These are phyloP conservation scores for Dipodomys ordii DNA, from an alignment of 2,113 vertebrate species.

Conservation along the genomic window DNA sequence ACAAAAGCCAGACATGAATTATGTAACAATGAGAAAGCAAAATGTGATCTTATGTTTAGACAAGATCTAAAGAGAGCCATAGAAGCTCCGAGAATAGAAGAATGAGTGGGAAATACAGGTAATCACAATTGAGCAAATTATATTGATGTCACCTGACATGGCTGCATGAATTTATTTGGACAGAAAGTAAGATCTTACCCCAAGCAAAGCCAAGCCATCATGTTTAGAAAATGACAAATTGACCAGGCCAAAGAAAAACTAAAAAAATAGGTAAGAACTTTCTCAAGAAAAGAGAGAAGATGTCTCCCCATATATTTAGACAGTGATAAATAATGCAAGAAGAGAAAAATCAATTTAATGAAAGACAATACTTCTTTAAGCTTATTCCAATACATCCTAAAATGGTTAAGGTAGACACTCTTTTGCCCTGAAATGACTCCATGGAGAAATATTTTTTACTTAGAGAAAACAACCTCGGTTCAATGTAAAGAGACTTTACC, in stretches of 20 bases:
- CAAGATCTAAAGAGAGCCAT: background rate
- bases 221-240: slow-evolving; percentile 31
- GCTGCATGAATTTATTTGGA: background rate
- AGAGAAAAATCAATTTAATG: slow-evolving; percentile 42
- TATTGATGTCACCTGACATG: background rate
- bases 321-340: slow-evolving; percentile 56
- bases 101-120: background rate
- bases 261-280: slow-evolving; percentile 26
- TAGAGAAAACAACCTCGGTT: background rate
- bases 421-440: slow-evolving; percentile 23
- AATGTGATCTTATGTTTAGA: background rate
- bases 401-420: background rate
- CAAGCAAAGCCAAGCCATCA: background rate
- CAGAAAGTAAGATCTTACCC: background rate
- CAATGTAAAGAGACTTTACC: background rate
- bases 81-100: background rate
- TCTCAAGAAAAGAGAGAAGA: background rate
- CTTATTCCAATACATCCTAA: background rate
- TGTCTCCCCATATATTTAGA: slow-evolving; percentile 41
- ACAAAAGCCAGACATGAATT: background rate
- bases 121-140: background rate
- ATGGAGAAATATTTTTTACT: slow-evolving; percentile 14
- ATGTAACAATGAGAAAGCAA: background rate
- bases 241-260: background rate
- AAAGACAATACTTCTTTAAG: slow-evolving; percentile 57